These are phyloP conservation scores for Ctenopoma multispine DNA, from an alignment of 2,797 vertebrate species.

Conservation along the genomic window DNA sequence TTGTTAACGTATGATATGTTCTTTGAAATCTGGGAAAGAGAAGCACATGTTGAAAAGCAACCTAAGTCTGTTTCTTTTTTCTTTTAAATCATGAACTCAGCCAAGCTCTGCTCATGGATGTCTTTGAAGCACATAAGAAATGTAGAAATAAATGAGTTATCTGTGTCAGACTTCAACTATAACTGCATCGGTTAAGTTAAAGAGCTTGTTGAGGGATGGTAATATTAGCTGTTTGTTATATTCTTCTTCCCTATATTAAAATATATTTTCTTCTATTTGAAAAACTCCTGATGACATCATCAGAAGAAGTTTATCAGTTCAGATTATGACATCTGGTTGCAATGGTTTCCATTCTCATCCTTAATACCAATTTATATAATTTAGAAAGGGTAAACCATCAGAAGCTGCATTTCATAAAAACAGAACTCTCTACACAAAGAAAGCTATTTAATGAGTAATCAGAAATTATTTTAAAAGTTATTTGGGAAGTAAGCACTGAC, in stretches of 20 bases:
- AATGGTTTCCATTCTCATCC: too few relatives aligned
- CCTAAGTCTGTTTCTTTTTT: background rate
- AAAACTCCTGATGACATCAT: too few relatives aligned
- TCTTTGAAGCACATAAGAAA: slow-evolving; percentile 38
- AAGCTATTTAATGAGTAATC: background rate
- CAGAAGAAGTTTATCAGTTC: too few relatives aligned
- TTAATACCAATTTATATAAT: background rate
- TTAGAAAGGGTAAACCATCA: background rate
- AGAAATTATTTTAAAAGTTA: background rate
- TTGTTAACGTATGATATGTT: background rate
- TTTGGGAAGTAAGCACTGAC: background rate
- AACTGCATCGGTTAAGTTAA: background rate
- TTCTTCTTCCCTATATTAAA: too few relatives aligned
- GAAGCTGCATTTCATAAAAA: slow-evolving; percentile 1
- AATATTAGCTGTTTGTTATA: too few relatives aligned
- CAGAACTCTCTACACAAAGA: too few relatives aligned
- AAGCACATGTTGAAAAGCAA: too few relatives aligned
- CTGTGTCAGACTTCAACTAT: background rate
- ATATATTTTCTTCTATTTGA: too few relatives aligned
- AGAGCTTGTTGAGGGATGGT: background rate
- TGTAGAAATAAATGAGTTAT: slow-evolving; percentile 7
- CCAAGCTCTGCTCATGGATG: slow-evolving; percentile 23
- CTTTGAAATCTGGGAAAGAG: background rate
- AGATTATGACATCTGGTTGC: too few relatives aligned
- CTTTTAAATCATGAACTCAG: background rate